These are phyloP conservation scores for Poeciliopsis prolifica DNA, from an alignment of 2,113 vertebrate genomes.

Conservation along the genomic window DNA sequence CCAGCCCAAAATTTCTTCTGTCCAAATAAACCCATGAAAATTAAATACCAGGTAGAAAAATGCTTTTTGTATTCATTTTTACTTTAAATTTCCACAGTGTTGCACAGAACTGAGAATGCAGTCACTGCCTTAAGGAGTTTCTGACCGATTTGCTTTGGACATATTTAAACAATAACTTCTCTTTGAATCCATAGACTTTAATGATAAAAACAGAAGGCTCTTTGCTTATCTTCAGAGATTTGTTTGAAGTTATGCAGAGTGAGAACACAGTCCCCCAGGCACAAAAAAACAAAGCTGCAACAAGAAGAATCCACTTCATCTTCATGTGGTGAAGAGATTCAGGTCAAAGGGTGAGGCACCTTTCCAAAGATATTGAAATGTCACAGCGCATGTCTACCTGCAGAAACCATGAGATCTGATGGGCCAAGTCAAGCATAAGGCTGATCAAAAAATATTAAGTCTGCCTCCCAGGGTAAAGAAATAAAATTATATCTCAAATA, in stretches of 20 bases:
- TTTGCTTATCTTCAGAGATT: slow-evolving; percentile 17
- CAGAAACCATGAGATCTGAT: slow-evolving; percentile 36
- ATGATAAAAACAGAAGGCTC: slow-evolving; percentile 16
- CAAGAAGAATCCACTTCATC: slow-evolving; percentile 20
- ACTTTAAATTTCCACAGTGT: background rate
- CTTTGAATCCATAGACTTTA: slow-evolving; percentile 21
- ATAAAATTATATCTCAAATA: slow-evolving; percentile 54
- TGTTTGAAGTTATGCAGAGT: slow-evolving; percentile 20
- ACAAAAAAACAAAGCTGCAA: slow-evolving; percentile 5
- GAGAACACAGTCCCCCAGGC: slow-evolving; percentile 1
- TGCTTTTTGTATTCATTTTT: no score
- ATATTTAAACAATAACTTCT: slow-evolving; percentile 22
- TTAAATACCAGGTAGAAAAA: no score
- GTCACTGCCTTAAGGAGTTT: background rate
- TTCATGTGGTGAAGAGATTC: slow-evolving; percentile 14
- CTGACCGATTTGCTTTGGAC: no score
- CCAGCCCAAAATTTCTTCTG: no score
- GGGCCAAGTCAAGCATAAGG: slow-evolving; percentile 43
- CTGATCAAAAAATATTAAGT: slow-evolving; percentile 57
- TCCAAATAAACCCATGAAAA: no score
- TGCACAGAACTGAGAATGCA: background rate
- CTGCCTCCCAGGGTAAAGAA: slow-evolving; percentile 49
- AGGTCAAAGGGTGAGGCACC: slow-evolving; percentile 43
- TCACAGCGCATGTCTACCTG: slow-evolving; percentile 53
- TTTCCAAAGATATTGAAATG: slow-evolving; percentile 48